A percentile compares a stretch with the other conserved stretches of the same genome.
Conservation (phyloP, 2,797 vertebrate genomes). For the Galago senegalensis region DNA sequence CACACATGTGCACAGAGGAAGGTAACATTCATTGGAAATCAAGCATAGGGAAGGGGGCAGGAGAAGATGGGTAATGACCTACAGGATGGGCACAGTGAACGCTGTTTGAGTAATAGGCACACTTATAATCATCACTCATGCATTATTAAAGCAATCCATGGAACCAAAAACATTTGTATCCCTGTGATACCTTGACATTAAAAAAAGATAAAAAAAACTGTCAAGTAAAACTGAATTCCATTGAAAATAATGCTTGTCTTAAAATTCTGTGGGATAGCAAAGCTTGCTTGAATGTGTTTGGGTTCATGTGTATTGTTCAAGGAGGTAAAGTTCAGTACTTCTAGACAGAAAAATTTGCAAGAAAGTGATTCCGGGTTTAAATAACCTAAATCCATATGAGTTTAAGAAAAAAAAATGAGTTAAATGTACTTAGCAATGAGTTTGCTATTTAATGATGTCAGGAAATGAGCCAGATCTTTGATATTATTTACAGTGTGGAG, state of each 20-base stretch:
- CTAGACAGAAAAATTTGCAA: neutral
- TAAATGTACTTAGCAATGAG: neutral
- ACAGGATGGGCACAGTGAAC: too few relatives aligned
- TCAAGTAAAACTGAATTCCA: neutral
- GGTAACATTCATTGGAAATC: too few relatives aligned
- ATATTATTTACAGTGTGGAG: neutral
- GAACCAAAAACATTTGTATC: too few relatives aligned
- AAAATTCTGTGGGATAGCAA: neutral
- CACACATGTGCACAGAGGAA: too few relatives aligned
- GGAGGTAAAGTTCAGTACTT: constrained; percentile 2
- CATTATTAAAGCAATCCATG: too few relatives aligned
- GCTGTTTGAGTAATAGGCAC: too few relatives aligned
- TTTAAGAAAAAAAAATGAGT: neutral
- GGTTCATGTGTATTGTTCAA: neutral
- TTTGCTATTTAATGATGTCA: neutral
- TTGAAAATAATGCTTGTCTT: neutral
- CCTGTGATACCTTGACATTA: too few relatives aligned
- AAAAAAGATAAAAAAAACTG: neutral
- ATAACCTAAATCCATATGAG: neutral
- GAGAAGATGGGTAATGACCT: too few relatives aligned
- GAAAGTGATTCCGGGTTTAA: neutral
- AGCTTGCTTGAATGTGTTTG: neutral
- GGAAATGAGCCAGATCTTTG: neutral
- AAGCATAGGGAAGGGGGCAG: too few relatives aligned
- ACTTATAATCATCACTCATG: too few relatives aligned